A percentile compares a stretch with the other conserved stretches of the same genome.
Conservation (phyloP, 2,113 vertebrate species). For the Eretmochelys imbricata region DNA sequence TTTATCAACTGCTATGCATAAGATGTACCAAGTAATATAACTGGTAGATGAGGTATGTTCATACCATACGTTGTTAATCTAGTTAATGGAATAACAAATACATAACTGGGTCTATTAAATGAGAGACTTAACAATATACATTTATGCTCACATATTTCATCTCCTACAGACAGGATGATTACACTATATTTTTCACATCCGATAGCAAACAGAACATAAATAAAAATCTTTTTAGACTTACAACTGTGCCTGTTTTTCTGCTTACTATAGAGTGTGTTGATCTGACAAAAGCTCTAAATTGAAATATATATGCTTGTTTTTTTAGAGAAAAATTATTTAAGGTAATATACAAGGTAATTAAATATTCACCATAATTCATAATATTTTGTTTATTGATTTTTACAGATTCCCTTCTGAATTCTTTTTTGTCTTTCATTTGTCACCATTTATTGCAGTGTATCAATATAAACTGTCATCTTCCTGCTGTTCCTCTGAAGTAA, state of each 20-base stretch:
- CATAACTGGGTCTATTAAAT: constrained; percentile 24
- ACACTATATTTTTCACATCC: not conserved
- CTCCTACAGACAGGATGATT: not conserved
- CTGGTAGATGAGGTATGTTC: constrained; percentile 49
- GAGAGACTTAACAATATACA: not conserved
- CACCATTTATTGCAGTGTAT: not conserved
- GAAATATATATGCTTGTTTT: not conserved
- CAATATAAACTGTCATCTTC: constrained; percentile 20
- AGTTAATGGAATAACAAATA: constrained; percentile 72
- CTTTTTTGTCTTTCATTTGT: not conserved
- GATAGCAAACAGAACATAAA: not conserved
- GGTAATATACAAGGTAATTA: not conserved
- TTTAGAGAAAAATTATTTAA: not conserved
- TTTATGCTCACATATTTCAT: constrained; percentile 36
- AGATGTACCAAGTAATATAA: constrained; percentile 29
- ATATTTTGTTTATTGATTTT: not conserved
- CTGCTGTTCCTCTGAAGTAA: constrained; percentile 40
- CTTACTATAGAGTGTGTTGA: not conserved
- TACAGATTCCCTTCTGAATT: not conserved
- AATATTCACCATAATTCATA: not conserved
- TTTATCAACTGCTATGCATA: constrained; percentile 44
- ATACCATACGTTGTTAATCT: constrained; percentile 54
- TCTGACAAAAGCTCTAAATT: not conserved
- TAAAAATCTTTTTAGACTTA: not conserved
- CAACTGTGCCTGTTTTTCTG: not conserved